Evolutionary conservation across 2,113 vertebrate species (phyloP), one percentile per base, ranked within the genome.

Genomic region (Oreotragus oreotragus): DNA sequence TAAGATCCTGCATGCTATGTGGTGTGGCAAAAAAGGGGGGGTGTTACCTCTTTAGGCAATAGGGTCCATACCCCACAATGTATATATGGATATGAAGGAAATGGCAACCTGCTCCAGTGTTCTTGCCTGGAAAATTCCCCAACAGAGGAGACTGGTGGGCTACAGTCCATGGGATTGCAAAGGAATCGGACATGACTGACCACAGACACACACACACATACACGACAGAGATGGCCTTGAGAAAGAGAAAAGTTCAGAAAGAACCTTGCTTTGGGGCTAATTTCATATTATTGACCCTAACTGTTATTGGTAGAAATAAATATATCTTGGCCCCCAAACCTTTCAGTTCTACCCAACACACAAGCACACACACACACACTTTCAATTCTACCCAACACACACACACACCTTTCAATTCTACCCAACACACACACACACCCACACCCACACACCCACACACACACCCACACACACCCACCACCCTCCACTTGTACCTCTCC

Each of bases 211-310:
- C 66, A 73, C 4, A 70, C 64, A 70, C 64, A 36, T n/a, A n/a
- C 43, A 5, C 4, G 27, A 76, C 5, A 92, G 85, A 90, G 57
- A 73, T 76, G 47, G n/a, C 51, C 45, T 53, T 66, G 7, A 3
- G 19, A 95, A 89, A 93, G 39, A 90, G 36, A 88, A 91, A 80
- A 53, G n/a, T 66, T 97, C 43, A 70, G 64, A 66, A 90, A 81
- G 15, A 73, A 86, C 0, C n/a, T 88, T 94, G 51, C 28, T 39
- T 27, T 90, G 90, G 58, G 14, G 39, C 47, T 88, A 81, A 83
- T 66, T 95, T 90, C 21, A 12, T 77, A 80, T 36, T 13, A 70
- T 10, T 14, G 16, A 92, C 23, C 90, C 13, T 92, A 66, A 21
- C 23, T 85, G 43, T n/a, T 87, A 64, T 57, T 91, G n/a, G 4